Percentiles rank a stretch among this genome's conserved stretches.
Evolutionary conservation across 2,888 invertebrate species (phyloP).

Genomic region (Temnothorax rugatulus): DNA sequence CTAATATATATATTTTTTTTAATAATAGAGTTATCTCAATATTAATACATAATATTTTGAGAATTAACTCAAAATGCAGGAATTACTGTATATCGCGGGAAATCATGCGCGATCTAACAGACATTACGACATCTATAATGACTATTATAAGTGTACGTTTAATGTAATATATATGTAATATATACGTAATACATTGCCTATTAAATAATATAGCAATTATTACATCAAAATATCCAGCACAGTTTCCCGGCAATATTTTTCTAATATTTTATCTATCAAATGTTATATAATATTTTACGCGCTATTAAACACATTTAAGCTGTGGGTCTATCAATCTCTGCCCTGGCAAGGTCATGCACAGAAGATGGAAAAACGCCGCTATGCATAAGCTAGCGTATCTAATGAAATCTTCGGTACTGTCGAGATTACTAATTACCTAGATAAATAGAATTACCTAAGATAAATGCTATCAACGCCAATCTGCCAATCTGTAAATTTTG

Average conservation of each 20-base stretch:
- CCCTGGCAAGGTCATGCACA: conserved; percentile 11
- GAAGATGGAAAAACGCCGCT: conserved; percentile 1
- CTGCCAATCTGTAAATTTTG: background rate
- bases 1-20: background rate
- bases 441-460: background rate
- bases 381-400: background rate
- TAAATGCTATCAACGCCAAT: background rate
- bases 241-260: background rate
- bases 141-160: background rate
- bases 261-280: background rate
- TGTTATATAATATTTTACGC: conserved; percentile 4
- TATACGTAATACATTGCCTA: background rate
- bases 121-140: background rate
- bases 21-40: background rate
- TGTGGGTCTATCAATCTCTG: conserved; percentile 30
- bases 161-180: background rate
- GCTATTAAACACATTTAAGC: conserved; percentile 13
- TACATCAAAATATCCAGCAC: background rate
- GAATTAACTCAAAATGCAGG: background rate
- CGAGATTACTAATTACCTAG: conserved; percentile 1
- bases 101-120: background rate
- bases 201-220: background rate
- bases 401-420: background rate
- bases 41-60: background rate
- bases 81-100: background rate